Evolutionary conservation across 1,140 invertebrate species (phyloP), one percentile per base, ranked within the genome.

Genomic region (Gonatopus flavifemur): DNA sequence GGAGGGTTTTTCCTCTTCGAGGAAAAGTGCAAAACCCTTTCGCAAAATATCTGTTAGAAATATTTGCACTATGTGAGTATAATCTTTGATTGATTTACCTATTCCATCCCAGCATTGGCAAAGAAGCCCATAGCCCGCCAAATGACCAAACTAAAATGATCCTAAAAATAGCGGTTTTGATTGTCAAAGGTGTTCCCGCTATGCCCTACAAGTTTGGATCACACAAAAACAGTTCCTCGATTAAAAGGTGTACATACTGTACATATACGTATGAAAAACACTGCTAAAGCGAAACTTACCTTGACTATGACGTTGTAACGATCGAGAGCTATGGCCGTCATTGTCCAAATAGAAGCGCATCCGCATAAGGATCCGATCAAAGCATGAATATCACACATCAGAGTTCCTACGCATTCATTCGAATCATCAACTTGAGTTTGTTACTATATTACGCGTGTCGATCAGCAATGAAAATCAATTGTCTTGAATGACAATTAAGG

Each of bases 261-360:
- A 15, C 24, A 16, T 18, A 8, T 22, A 1, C 2, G 21, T 31
- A 32, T 15, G 30, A 33, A 20, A n/a, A n/a, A n/a, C n/a, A n/a
- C n/a, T n/a, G n/a, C n/a, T n/a, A n/a, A n/a, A n/a, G n/a, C n/a
- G n/a, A n/a, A n/a, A 19, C 15, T 15, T 59, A 61, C 58, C 13
- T 89, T 90, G 1, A 91, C 89, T 64, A 93, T 93, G 35, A 93
- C 90, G 59, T 89, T 90, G 76, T 93, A 93, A 52, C 90, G 77
- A 70, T 93, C 90, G 37, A 89, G 78, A 35, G 90, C 86, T 55
- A 93, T 91, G 63, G 88, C 81, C 0, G 86, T 86, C 86, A 93
- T 89, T 4, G 87, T 85, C 87, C 89, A 91, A 56, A 93, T 93
- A 39, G 89, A 92, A 3, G 80, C 82, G 58, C 88, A 87, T 24